Evolutionary conservation across 2,888 invertebrate species (phyloP).

Genomic region (Steinernema carpocapsae): DNA sequence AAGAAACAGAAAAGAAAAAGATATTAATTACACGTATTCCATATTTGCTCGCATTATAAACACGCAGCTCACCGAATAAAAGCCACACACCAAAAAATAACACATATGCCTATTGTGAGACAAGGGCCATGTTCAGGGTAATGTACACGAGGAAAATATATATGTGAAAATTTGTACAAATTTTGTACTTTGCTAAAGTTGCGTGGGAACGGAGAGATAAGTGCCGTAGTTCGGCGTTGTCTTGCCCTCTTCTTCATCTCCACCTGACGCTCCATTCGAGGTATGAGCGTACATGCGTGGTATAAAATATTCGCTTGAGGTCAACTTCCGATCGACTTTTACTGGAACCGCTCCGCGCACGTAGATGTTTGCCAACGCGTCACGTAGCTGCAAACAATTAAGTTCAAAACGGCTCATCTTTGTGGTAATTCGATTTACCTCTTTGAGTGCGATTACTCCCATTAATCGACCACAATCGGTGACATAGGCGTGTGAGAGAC

Average conservation of each 20-base stretch:
- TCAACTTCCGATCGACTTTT: constrained; percentile 23
- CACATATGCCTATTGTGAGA: neutral
- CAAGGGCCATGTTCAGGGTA: neutral
- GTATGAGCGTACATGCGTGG: neutral
- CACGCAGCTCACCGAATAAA: constrained; percentile 6
- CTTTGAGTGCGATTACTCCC: constrained; percentile 57
- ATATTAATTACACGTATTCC: constrained; percentile 26
- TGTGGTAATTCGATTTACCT: constrained; percentile 40
- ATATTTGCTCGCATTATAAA: constrained; percentile 33
- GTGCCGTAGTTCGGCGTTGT: constrained; percentile 26
- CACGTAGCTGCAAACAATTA: constrained; percentile 48
- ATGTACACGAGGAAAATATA: neutral
- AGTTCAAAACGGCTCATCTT: neutral
- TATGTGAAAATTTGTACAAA: neutral
- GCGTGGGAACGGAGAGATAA: constrained; percentile 17
- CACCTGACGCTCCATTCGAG: neutral
- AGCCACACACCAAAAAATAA: neutral
- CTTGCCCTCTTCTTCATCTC: constrained; percentile 21
- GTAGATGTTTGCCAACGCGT: constrained; percentile 55
- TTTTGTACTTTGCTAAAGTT: neutral
- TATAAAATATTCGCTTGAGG: constrained; percentile 19
- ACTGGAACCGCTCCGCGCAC: constrained; percentile 51
- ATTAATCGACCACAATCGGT: constrained; percentile 56
- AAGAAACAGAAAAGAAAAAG: neutral
- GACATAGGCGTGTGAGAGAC: constrained; percentile 57